Evolutionary conservation across 2,113 vertebrate species (phyloP), one percentile per base, ranked within the genome.

Genomic region (Mesoclemmys tuberculata): DNA sequence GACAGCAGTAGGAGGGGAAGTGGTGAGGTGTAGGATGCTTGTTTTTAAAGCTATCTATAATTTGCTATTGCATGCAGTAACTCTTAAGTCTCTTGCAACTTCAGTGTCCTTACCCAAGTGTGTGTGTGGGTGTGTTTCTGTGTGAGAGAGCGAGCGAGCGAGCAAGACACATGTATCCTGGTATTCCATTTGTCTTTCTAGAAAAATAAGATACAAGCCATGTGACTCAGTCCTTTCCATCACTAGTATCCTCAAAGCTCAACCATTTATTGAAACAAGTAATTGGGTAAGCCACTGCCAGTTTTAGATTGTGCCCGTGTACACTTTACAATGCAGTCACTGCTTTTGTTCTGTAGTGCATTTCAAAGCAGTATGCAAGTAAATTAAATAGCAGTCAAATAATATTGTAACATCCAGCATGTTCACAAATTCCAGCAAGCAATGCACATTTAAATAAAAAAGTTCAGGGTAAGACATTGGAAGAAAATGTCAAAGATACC

Each of bases 401-500:
- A 48, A 35, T 52, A 54, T 56, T 16, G 31, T 27, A 82, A 49
- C 12, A 12, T n/a, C 14, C 79, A 56, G 52, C 2, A 61, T 29
- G 9, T 49, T 77, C 71, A 89, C 79, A 84, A 80, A 91, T 93
- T 79, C 41, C 26, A 82, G 94, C 82, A 94, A 85, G 24, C 44
- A 71, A 29, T 44, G n/a, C 55, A 90, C 80, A 77, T 87, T 48
- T 58, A n/a, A 94, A 94, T 90, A 49, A 68, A 90, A 90, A 89
- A 80, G n/a, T 51, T 94, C 54, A 85, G 6, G 1, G 74, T 75
- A 89, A 71, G 68, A 44, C 93, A 94, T 21, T 5, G 38, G 52
- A 74, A 91, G 41, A 71, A 44, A 92, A 54, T 93, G 90, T 83
- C 82, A 51, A 95, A 90, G 88, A n/a, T 27, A 48, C 26, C 80